Evolutionary conservation across 2,797 vertebrate species (phyloP), one percentile per base, ranked within the genome.

Genomic region (Brachyrhaphis roseni): DNA sequence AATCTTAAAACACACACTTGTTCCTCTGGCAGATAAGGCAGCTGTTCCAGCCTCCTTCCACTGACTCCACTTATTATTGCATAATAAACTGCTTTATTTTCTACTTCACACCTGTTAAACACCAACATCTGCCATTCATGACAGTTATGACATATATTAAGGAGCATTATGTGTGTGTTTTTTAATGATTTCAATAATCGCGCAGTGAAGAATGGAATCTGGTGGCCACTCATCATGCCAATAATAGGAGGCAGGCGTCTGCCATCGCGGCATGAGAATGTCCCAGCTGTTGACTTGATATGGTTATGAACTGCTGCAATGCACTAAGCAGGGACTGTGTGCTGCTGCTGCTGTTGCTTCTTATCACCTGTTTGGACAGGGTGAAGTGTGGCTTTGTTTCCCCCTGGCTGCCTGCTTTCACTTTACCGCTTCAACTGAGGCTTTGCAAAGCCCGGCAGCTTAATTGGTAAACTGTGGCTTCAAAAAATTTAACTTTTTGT

Each of bases 241-340:
- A 86, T 90, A 93, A 92, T 90, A 90, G 84, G 64, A 77, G 75
- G 79, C 77, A 78, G 76, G 76, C 70, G 79, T 47, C 85, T 82
- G 28, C 81, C 82, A 84, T 82, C 76, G 66, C 39, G 45, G 78
- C 91, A 88, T 91, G 94, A 94, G 93, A 94, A 90, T 89, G 88
- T 87, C 81, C 91, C 93, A 94, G 91, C 93, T 95, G 93, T 91
- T 94, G 90, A 85, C 93, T 92, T 90, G 88, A 93, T 94, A 93
- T 93, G 94, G 93, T 87, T 89, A 86, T 75, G 78, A 91, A 81
- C 76, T 78, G 81, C 71, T 83, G 88, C 84, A 89, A 84, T 72
- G 84, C 77, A 36, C 79, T 62, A 51, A 79, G 81, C 74, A 36
- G 80, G 72, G 81, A 51, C 74, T n/a, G 77, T 71, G 76, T 51